These are phyloP conservation scores for Tenualosa ilisha DNA, from an alignment of 2,797 vertebrate species.

Conservation along the genomic window DNA sequence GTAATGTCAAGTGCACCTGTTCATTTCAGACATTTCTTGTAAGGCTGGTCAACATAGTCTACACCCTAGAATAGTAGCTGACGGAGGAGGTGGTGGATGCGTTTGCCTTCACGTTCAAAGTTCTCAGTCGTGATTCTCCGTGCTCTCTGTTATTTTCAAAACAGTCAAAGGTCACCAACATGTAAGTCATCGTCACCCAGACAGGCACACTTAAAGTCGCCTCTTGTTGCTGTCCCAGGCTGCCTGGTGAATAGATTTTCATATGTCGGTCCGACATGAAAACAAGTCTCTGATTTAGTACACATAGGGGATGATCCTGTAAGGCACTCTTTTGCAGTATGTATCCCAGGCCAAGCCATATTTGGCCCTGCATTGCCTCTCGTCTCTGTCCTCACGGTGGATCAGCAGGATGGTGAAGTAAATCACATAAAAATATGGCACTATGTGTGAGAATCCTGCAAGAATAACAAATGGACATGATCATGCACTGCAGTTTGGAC, in stretches of 20 bases:
- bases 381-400: conserved; percentile 86
- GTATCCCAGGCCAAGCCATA: conserved; percentile 86
- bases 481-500: not conserved
- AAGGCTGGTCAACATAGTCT: not conserved
- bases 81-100: not conserved
- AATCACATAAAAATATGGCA: conserved; percentile 88
- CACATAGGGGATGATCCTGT: conserved; percentile 87
- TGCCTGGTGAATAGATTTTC: not conserved
- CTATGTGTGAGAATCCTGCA: conserved; percentile 80
- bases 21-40: not conserved
- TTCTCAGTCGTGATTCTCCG: not conserved
- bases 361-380: conserved; percentile 82
- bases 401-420: conserved; percentile 84
- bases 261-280: too few relatives aligned
- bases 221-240: not conserved
- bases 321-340: conserved; percentile 85
- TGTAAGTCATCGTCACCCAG: not conserved
- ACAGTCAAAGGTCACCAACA: too few relatives aligned
- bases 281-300: conserved; percentile 73
- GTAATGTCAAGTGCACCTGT: not conserved
- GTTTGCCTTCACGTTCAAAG: not conserved
- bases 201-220: not conserved
- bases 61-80: not conserved
- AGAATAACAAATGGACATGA: not conserved
- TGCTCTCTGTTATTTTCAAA: not conserved